Base-by-base conservation (phyloP, 1,140 invertebrate genomes). In the Drosophila tristis region DNA sequence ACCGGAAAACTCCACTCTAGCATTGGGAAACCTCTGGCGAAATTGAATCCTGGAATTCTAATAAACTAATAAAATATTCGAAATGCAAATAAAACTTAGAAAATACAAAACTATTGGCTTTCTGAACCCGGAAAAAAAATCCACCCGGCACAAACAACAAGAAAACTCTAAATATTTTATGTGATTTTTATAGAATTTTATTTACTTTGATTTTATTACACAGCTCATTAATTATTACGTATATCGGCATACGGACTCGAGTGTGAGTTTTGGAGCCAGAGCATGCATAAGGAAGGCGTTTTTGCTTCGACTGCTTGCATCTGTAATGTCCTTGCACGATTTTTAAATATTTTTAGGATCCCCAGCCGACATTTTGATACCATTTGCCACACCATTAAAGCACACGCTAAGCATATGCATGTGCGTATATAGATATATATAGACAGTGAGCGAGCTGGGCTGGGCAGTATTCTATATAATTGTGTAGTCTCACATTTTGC, bases 121-220 rank as follows among this genome's bases (percentile, higher is more conserved):
- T 20, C 43, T 53, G 15, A 25, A 20, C 26, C 26, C 23, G 31
- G 15, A 55, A 51, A 68, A 48, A 73, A 54, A 15, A 4, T 26
- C 16, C 59, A 47, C 71, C 56, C 56, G 11, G 2, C 20, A 31
- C 58, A 74, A 72, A 61, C 7, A 39, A 11, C 9, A 35, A 11
- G 9, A 35, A 11, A 35, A 11, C 4, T 56, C 67, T 86, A 39
- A 68, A 86, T 87, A 71, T 87, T 86, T 82, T 59, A 86, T 87
- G 39, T 49, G 49, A 76, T 75, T 75, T 64, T 75, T 75, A 87
- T 75, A 53, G 35, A 66, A 20, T 20, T 20, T 20, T 20, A 78
- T 78, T 78, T 72, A 86, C 78, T 86, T 86, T 86, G 81, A 86
- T 86, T 86, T 86, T 87, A 86, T 86, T 82, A 82, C 78, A 82